A percentile compares a stretch with the other conserved stretches of the same genome.
phyloP scores from a whole-genome alignment of 2,888 invertebrate species.

The Tridacna crocea region DNA sequence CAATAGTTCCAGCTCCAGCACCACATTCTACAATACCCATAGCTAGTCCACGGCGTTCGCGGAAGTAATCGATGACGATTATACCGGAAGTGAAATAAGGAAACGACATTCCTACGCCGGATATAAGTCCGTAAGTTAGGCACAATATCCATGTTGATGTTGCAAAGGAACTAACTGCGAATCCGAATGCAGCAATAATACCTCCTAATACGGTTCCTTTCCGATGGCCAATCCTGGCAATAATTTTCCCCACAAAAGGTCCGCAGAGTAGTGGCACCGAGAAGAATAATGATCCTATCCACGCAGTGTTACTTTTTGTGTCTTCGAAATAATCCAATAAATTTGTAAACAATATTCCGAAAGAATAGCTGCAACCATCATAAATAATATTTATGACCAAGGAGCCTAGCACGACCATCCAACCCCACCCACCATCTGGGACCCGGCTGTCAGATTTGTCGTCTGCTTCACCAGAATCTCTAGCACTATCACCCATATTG shows the following conservation, averaged over 20 bases:
- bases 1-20: slow-evolving; percentile 80
- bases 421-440: slow-evolving; percentile 90
- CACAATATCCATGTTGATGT: slow-evolving; percentile 74
- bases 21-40: slow-evolving; percentile 81
- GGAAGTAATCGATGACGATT: slow-evolving; percentile 81
- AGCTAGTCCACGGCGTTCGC: slow-evolving; percentile 79
- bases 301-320: slow-evolving; percentile 93
- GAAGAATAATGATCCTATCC: slow-evolving; percentile 95
- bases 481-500: background rate
- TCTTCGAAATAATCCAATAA: slow-evolving; percentile 93
- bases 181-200: slow-evolving; percentile 77
- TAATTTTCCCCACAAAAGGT: slow-evolving; percentile 76
- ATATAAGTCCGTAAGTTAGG: slow-evolving; percentile 79
- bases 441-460: background rate
- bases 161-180: slow-evolving; percentile 74
- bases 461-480: background rate
- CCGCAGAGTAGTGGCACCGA: slow-evolving; percentile 90
- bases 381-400: slow-evolving; percentile 95
- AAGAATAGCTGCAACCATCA: slow-evolving; percentile 95
- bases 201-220: slow-evolving; percentile 78
- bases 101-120: slow-evolving; percentile 81
- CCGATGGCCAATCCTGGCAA: slow-evolving; percentile 78
- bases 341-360: slow-evolving; percentile 94
- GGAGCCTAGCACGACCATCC: slow-evolving; percentile 94
- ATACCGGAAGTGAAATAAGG: slow-evolving; percentile 82